These are phyloP conservation scores for Andricus grossulariae DNA, from an alignment of 1,140 invertebrate genomes.

Conservation along the genomic window DNA sequence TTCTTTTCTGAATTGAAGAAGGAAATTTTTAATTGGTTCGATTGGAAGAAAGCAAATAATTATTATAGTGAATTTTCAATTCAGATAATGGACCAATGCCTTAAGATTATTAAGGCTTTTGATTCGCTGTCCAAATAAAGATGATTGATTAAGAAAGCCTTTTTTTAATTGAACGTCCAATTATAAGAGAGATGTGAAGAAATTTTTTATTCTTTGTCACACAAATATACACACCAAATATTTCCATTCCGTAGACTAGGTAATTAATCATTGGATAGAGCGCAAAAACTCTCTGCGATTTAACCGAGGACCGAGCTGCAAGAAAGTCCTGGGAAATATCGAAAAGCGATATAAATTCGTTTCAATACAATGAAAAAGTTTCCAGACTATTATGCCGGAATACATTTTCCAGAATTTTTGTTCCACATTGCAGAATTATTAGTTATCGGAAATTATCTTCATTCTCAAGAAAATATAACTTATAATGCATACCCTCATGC, in stretches of 20 bases:
- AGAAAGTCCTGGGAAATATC: constrained; percentile 26
- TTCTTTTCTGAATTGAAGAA: too few relatives aligned
- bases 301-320: neutral
- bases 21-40: too few relatives aligned
- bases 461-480: neutral
- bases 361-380: constrained; percentile 3
- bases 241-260: neutral
- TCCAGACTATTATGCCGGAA: neutral
- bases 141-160: neutral
- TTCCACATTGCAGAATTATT: neutral
- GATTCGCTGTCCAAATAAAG: neutral
- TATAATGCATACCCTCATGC: neutral
- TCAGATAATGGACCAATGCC: too few relatives aligned
- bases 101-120: neutral
- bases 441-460: neutral
- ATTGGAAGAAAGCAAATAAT: too few relatives aligned
- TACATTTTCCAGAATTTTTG: constrained; percentile 1
- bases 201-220: neutral
- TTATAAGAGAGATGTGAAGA: neutral
- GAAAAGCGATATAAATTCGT: constrained; percentile 27
- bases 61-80: too few relatives aligned
- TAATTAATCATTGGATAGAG: constrained; percentile 20
- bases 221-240: neutral
- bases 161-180: neutral
- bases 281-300: constrained; percentile 6